These are phyloP conservation scores for Oplegnathus fasciatus DNA, from an alignment of 2,113 vertebrate species.

Conservation along the genomic window DNA sequence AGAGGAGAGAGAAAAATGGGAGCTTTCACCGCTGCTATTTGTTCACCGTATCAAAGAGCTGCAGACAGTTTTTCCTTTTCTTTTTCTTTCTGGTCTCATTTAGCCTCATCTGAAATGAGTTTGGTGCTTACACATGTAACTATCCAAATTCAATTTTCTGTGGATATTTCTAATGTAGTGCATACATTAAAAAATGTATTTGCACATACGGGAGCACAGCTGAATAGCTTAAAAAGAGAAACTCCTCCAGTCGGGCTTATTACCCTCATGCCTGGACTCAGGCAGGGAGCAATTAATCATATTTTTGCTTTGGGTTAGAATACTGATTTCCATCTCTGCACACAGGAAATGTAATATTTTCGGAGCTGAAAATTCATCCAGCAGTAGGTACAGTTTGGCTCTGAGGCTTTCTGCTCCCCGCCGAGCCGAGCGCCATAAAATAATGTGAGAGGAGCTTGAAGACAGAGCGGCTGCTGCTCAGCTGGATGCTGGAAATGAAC, in stretches of 20 bases:
- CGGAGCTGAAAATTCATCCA: slow-evolving; percentile 69
- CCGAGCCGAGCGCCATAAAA: slow-evolving; percentile 51
- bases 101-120: slow-evolving; percentile 74
- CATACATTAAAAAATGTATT: slow-evolving; percentile 72
- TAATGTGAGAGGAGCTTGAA: slow-evolving; percentile 57
- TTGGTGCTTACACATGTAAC: slow-evolving; percentile 77
- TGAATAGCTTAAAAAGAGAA: slow-evolving; percentile 72
- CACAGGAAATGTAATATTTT: slow-evolving; percentile 76
- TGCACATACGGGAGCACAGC: slow-evolving; percentile 61
- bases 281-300: slow-evolving; percentile 82
- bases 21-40: slow-evolving; percentile 66
- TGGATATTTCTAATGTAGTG: slow-evolving; percentile 80
- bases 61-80: slow-evolving; percentile 42
- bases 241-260: slow-evolving; percentile 75
- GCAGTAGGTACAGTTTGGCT: slow-evolving; percentile 65
- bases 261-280: slow-evolving; percentile 74
- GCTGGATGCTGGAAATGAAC: slow-evolving; percentile 62
- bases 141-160: slow-evolving; percentile 81
- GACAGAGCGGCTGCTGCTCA: slow-evolving; percentile 55
- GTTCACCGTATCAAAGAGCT: slow-evolving; percentile 69
- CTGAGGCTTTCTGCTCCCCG: slow-evolving; percentile 68
- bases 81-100: slow-evolving; percentile 66
- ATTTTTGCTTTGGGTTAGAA: slow-evolving; percentile 84
- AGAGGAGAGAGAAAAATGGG: slow-evolving; percentile 51
- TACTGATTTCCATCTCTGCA: slow-evolving; percentile 81